Evolutionary conservation across 2,113 vertebrate genomes (phyloP).

Genomic region (Hystrix cristata): DNA sequence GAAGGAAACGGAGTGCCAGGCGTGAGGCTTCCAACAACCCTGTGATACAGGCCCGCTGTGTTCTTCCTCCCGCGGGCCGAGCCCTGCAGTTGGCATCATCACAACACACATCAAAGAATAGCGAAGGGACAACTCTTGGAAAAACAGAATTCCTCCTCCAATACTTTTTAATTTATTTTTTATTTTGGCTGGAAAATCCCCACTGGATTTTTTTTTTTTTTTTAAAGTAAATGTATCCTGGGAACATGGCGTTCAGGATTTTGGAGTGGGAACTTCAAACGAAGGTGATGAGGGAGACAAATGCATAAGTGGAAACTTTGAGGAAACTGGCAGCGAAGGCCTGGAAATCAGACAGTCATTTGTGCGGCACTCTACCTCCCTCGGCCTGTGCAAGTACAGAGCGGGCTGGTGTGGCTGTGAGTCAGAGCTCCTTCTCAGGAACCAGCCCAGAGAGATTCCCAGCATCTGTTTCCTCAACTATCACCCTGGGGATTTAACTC

Average conservation of each 20-base stretch:
- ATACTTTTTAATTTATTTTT: conserved; percentile 77
- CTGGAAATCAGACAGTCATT: conserved; percentile 93
- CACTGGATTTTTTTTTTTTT: conserved; percentile 72
- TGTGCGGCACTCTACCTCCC: conserved; percentile 91
- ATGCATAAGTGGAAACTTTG: conserved; percentile 97
- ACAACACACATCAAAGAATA: not conserved
- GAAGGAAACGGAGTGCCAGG: not conserved
- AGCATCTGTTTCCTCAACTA: conserved; percentile 99
- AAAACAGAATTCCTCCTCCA: not conserved
- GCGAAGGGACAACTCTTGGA: not conserved
- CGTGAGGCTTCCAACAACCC: not conserved
- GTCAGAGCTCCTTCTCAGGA: conserved; percentile 94
- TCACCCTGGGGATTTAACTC: conserved; percentile 92
- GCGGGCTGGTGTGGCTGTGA: conserved; percentile 90
- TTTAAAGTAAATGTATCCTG: conserved; percentile 90
- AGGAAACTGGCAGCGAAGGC: conserved; percentile 95
- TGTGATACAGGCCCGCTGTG: not conserved
- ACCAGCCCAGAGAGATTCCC: conserved; percentile 95
- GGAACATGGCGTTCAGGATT: conserved; percentile 90
- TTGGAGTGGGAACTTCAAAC: conserved; percentile 89
- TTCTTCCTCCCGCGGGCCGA: not conserved
- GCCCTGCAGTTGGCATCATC: not conserved
- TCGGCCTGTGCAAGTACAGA: conserved; percentile 95
- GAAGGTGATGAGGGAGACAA: conserved; percentile 91
- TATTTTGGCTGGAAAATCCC: conserved; percentile 87